Evolutionary conservation across 2,113 vertebrate species (phyloP).

Genomic region (Aldabrachelys gigantea): DNA sequence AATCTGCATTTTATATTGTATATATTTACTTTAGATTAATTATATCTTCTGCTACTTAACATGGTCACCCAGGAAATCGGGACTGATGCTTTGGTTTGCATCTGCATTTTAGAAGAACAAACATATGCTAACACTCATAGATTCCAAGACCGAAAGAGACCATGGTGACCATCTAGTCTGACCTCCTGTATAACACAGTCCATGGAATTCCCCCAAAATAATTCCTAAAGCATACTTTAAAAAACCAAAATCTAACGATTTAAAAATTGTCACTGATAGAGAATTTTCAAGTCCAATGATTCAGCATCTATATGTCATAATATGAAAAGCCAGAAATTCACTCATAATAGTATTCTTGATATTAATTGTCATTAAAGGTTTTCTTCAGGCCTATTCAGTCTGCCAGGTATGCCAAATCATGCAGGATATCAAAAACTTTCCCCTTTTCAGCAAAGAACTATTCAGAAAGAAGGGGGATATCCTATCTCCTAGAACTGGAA

Average conservation of each 20-base stretch:
- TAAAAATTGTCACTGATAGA: not conserved
- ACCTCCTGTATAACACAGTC: not conserved
- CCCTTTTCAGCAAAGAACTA: constrained; percentile 33
- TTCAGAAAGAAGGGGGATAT: too few relatives aligned
- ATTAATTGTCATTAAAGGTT: not conserved
- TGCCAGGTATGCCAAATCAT: not conserved
- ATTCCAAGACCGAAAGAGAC: not conserved
- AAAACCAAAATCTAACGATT: not conserved
- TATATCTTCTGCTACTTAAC: not conserved
- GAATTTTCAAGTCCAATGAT: not conserved
- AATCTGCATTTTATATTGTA: not conserved
- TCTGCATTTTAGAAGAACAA: not conserved
- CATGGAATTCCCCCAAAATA: not conserved
- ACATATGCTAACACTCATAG: accelerated
- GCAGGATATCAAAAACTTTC: not conserved
- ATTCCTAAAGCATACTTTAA: not conserved
- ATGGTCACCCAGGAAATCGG: not conserved
- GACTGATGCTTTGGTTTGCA: not conserved
- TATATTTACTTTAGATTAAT: not conserved
- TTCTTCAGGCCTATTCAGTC: not conserved
- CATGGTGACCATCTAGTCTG: too few relatives aligned
- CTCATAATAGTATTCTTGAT: not conserved
- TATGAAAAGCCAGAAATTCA: not conserved
- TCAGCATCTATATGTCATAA: not conserved
- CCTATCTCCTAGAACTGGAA: too few relatives aligned